Evolutionary conservation across 64 coral and sea anemone species (phyloP), one percentile per base, ranked within the genome.

Genomic region (Astreopora myriophthalma): DNA sequence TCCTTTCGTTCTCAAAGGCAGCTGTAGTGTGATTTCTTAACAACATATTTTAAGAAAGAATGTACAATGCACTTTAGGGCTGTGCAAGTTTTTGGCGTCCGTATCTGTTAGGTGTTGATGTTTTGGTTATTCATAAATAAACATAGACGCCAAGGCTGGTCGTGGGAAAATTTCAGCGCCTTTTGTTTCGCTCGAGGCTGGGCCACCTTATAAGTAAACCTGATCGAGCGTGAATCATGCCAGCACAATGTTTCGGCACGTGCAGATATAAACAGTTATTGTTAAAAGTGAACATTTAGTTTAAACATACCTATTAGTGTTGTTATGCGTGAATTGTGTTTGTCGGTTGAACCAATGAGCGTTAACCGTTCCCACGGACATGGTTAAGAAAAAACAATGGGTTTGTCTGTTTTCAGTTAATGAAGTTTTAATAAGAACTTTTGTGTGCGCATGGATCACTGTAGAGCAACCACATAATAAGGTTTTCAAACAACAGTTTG

Each of bases 191-290:
- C 69, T 74, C 57, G 26, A 68, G 72, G 55, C 74, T 27, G 73
- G 49, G 85, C 48, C 73, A n/a, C 32, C 69, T 74, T 24, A 71
- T 48, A 71, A 61, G 60, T 66, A 32, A 62, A 69, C 76, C 70
- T 27, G 24, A 76, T 48, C 90, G 71, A 73, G 81, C 64, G 70
- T 69, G 74, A 92, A 85, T 76, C 28, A 92, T 66, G 81, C 52
- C 63, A n/a, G 1, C 42, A 93, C 85, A 93, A 93, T 93, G 66
- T 25, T 8, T 64, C 48, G 83, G 85, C 91, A 87, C 84, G 84
- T 87, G 91, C 84, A 79, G 84, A 63, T 71, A 66, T 87, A 87
- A 93, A 93, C 75, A 93, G 42, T 44, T 28, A 93, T 88, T 93
- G 91, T 93, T 19, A 37, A 39, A 19, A 22, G 69, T 70, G 71